phyloP scores from a whole-genome alignment of 2,888 invertebrate species.

The Oithona nana region DNA sequence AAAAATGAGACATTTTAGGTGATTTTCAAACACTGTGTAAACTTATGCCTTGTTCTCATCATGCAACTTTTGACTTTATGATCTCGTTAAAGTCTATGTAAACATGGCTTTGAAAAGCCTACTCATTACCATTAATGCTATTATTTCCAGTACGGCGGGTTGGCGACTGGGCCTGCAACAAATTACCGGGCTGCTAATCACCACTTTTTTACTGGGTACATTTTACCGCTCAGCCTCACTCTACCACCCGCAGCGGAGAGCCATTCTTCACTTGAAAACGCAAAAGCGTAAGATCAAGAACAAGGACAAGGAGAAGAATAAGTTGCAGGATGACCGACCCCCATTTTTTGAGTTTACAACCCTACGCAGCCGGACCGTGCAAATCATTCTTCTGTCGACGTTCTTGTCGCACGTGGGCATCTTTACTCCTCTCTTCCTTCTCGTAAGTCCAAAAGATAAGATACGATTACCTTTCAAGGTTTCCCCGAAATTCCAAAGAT shows the following conservation, averaged over 20 bases:
- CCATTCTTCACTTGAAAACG: constrained; percentile 69
- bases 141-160: constrained; percentile 42
- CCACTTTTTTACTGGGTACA: constrained; percentile 63
- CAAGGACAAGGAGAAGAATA: constrained; percentile 40
- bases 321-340: constrained; percentile 48
- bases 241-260: constrained; percentile 67
- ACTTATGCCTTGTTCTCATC: too few relatives aligned
- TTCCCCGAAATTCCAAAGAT: too few relatives aligned
- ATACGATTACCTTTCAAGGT: too few relatives aligned
- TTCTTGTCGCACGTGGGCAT: constrained; percentile 62
- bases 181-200: constrained; percentile 60
- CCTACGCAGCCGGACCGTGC: constrained; percentile 59
- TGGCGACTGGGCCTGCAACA: constrained; percentile 68
- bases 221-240: constrained; percentile 71
- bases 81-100: too few relatives aligned
- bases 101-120: too few relatives aligned
- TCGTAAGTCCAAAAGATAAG: too few relatives aligned
- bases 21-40: too few relatives aligned
- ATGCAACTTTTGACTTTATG: too few relatives aligned
- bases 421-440: constrained; percentile 62
- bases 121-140: too few relatives aligned
- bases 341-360: constrained; percentile 73
- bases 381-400: constrained; percentile 58
- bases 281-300: constrained; percentile 38
- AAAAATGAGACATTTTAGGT: too few relatives aligned